These are phyloP conservation scores for Mycteria americana DNA, from an alignment of 2,797 vertebrate genomes.

Conservation along the genomic window DNA sequence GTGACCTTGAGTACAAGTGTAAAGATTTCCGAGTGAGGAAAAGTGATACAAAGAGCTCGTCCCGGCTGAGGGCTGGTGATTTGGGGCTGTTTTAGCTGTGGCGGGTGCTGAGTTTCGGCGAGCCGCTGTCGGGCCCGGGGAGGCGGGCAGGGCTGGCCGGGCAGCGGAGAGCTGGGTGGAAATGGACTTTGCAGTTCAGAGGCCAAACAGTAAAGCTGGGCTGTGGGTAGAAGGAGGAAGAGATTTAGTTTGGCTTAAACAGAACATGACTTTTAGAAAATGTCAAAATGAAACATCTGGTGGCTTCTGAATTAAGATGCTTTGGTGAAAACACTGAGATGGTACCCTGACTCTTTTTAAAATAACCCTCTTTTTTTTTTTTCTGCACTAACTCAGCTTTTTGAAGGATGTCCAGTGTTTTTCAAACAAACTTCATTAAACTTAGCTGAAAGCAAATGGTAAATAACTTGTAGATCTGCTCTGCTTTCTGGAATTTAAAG, in stretches of 20 bases:
- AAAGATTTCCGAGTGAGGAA: background rate
- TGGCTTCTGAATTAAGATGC: background rate
- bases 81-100: background rate
- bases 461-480: background rate
- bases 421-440: background rate
- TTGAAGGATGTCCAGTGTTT: background rate
- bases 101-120: background rate
- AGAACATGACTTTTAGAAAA: background rate
- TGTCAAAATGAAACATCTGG: background rate
- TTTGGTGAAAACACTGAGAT: background rate
- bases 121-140: fast-evolving
- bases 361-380: background rate
- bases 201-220: background rate
- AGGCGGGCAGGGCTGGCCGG: background rate
- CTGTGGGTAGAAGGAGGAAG: background rate
- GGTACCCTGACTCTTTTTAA: background rate
- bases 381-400: background rate
- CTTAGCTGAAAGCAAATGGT: background rate
- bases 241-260: background rate
- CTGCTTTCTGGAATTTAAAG: background rate
- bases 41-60: background rate
- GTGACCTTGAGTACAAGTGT: too few species aligned
- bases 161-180: fast-evolving
- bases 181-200: background rate
- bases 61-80: background rate